Percentiles rank a stretch among this genome's conserved stretches.
Conservation (phyloP, 1,140 invertebrate species). For the Acromyrmex charruanus region DNA sequence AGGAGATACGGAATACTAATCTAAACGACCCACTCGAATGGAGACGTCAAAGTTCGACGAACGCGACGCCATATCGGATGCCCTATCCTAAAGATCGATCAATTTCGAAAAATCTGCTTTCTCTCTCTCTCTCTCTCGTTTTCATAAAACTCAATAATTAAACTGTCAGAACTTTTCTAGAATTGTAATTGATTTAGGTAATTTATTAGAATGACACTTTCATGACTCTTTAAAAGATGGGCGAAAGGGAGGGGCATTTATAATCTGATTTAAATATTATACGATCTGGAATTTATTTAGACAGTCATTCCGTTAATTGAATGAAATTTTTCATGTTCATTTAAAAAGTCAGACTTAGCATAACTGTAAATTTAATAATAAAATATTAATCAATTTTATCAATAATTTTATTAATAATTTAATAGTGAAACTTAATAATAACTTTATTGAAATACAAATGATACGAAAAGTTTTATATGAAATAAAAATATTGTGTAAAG, state of each 20-base stretch:
- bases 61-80: constrained; percentile 5
- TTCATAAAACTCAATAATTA: not conserved
- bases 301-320: not conserved
- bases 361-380: no score
- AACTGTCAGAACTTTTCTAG: not conserved
- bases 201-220: not conserved
- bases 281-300: no score
- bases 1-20: not conserved
- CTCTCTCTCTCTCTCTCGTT: no score
- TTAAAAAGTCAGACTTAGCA: no score
- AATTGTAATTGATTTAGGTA: not conserved
- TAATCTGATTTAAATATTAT: not conserved
- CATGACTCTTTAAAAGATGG: not conserved
- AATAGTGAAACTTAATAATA: no score
- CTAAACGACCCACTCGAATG: not conserved
- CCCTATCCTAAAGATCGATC: no score
- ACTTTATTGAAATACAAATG: no score
- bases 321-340: no score
- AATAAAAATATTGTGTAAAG: no score
- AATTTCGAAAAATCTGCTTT: not conserved
- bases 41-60: not conserved
- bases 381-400: no score
- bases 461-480: no score
- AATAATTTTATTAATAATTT: no score
- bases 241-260: not conserved